Conservation (phyloP, 2,797 vertebrate genomes). For the Brachyrhaphis roseni region DNA sequence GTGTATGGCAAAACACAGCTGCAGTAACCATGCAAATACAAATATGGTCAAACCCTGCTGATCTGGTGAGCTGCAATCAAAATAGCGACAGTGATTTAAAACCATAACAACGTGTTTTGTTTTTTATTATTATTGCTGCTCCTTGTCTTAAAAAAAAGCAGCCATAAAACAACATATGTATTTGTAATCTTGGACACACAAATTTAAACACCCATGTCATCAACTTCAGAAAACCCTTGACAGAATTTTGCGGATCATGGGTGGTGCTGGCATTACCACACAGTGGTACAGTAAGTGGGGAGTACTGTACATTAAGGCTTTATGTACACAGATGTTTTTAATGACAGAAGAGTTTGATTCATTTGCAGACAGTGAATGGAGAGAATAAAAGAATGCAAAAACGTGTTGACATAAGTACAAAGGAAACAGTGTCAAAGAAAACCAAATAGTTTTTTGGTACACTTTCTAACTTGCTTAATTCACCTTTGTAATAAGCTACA, state of each 20-base stretch:
- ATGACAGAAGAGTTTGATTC: slow-evolving; percentile 52
- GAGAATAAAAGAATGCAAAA: slow-evolving; percentile 39
- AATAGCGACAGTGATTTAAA: slow-evolving; percentile 33
- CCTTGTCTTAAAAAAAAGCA: slow-evolving; percentile 23
- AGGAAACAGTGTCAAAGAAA: slow-evolving; percentile 34
- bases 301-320: slow-evolving; percentile 49
- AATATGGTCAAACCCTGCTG: slow-evolving; percentile 19
- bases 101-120: slow-evolving; percentile 20
- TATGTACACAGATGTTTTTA: slow-evolving; percentile 65
- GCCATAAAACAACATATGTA: slow-evolving; percentile 39
- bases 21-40: slow-evolving; percentile 61
- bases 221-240: slow-evolving; percentile 48
- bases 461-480: slow-evolving; percentile 9
- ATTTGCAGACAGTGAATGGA: slow-evolving; percentile 42
- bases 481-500: not conserved
- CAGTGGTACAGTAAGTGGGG: slow-evolving; percentile 63
- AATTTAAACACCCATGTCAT: slow-evolving; percentile 50
- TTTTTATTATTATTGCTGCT: slow-evolving; percentile 35
- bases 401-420: slow-evolving; percentile 37
- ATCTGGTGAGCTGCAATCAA: slow-evolving; percentile 22
- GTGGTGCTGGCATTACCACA: slow-evolving; percentile 71
- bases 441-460: slow-evolving; percentile 45
- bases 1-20: slow-evolving; percentile 65
- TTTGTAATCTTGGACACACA: slow-evolving; percentile 32
- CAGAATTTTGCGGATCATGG: slow-evolving; percentile 56